Evolutionary conservation across 2,113 vertebrate species (phyloP).

Genomic region (Gymnobelideus leadbeateri): DNA sequence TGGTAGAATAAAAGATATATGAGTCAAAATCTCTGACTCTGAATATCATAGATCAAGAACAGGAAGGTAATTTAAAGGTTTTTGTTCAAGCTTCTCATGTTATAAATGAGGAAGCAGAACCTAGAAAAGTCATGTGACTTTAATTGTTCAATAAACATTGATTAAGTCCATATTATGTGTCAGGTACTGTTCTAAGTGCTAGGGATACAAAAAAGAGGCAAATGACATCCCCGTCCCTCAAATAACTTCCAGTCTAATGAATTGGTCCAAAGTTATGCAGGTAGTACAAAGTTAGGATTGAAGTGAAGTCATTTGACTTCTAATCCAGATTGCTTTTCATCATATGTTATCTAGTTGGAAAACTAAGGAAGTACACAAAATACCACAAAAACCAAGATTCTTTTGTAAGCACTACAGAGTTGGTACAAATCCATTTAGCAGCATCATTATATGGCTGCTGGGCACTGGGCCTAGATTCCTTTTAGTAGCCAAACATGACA

Average conservation of each 20-base stretch:
- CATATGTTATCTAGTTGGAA: not conserved
- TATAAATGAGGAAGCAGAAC: not conserved
- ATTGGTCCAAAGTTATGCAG: not conserved
- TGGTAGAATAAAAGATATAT: not conserved
- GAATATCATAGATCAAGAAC: not conserved
- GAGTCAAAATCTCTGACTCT: not conserved
- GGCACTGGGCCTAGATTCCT: not conserved
- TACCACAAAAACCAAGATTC: not conserved
- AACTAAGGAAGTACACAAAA: not conserved
- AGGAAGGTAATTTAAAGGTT: not conserved
- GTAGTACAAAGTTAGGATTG: not conserved
- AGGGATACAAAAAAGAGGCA: not conserved
- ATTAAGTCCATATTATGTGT: not conserved
- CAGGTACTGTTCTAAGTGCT: not conserved
- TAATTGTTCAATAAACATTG: not conserved
- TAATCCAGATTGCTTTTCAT: not conserved
- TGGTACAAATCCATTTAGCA: not conserved
- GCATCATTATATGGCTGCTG: not conserved
- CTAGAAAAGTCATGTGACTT: not conserved
- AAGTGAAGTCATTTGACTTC: not conserved
- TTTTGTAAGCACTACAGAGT: not conserved
- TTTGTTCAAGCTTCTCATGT: not conserved
- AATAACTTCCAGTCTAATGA: not conserved
- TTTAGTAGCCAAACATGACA: not conserved
- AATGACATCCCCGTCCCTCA: not conserved